These are phyloP conservation scores for Gobiocypris rarus DNA, from an alignment of 2,113 vertebrate species.

Conservation along the genomic window DNA sequence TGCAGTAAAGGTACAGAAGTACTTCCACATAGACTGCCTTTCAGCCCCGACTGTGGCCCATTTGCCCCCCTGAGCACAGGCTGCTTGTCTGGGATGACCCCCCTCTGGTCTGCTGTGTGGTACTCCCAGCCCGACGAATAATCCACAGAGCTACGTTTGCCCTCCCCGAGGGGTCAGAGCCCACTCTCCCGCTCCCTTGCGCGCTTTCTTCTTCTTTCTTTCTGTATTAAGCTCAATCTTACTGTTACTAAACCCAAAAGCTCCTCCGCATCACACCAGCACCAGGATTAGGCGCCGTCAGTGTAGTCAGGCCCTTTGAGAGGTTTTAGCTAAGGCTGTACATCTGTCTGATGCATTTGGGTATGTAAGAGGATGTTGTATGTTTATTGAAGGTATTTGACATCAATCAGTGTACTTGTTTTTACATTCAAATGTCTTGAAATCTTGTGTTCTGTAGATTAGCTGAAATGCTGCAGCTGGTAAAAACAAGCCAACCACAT, in stretches of 20 bases:
- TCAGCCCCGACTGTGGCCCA: slow-evolving; percentile 63
- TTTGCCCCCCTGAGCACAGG: slow-evolving; percentile 65
- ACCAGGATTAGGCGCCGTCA: slow-evolving; percentile 44
- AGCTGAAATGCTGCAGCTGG: slow-evolving; percentile 82
- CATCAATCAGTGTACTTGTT: slow-evolving; percentile 12
- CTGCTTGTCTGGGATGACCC: slow-evolving; percentile 76
- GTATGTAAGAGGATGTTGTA: slow-evolving; percentile 34
- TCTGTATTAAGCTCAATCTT: slow-evolving; percentile 40
- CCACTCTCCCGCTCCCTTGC: not conserved
- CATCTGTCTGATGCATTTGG: slow-evolving; percentile 46
- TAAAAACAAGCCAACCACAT: slow-evolving; percentile 80
- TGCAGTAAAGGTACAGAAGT: slow-evolving; percentile 66
- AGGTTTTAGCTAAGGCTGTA: slow-evolving; percentile 48
- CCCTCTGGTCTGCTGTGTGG: slow-evolving; percentile 74
- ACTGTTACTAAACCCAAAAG: slow-evolving; percentile 30
- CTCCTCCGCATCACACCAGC: slow-evolving; percentile 31
- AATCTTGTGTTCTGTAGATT: slow-evolving; percentile 78
- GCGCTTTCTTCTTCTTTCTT: slow-evolving; percentile 41
- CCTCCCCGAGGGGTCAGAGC: slow-evolving; percentile 74
- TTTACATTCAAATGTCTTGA: slow-evolving; percentile 44
- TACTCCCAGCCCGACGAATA: slow-evolving; percentile 73
- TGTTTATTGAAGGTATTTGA: slow-evolving; percentile 32
- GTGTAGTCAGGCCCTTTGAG: slow-evolving; percentile 39
- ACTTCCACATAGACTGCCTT: slow-evolving; percentile 72
- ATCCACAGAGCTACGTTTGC: slow-evolving; percentile 79